phyloP scores from a whole-genome alignment of 2,888 invertebrate species.

The Caradrina clavipalpis region DNA sequence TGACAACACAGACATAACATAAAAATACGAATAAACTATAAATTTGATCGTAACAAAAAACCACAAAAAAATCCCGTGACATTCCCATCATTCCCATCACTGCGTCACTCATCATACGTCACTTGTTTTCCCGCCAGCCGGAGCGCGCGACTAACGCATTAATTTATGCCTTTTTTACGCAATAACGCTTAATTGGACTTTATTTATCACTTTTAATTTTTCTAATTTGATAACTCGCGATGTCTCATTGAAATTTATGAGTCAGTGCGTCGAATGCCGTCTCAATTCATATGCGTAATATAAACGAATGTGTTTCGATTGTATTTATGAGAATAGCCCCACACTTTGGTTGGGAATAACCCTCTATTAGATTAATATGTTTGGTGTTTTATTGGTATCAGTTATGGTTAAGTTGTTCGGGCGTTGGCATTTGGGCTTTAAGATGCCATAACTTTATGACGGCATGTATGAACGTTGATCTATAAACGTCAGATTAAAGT shows the following conservation, averaged over 20 bases:
- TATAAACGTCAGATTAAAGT: background rate
- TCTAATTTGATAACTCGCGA: slow-evolving; percentile 88
- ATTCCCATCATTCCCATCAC: slow-evolving; percentile 66
- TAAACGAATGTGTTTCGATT: slow-evolving; percentile 85
- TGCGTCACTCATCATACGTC: slow-evolving; percentile 70
- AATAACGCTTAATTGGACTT: slow-evolving; percentile 90
- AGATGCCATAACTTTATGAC: background rate
- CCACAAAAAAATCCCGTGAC: slow-evolving; percentile 34
- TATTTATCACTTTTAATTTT: slow-evolving; percentile 91
- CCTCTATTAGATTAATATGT: slow-evolving; percentile 62
- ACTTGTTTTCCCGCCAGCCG: slow-evolving; percentile 66
- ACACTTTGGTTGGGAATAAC: slow-evolving; percentile 52
- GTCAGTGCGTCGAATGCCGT: slow-evolving; percentile 71
- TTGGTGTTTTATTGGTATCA: slow-evolving; percentile 59
- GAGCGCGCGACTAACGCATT: slow-evolving; percentile 74
- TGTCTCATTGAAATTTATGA: slow-evolving; percentile 88
- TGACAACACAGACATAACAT: background rate
- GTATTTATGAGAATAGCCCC: slow-evolving; percentile 66
- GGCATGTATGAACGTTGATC: background rate
- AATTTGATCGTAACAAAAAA: background rate
- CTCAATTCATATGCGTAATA: slow-evolving; percentile 87
- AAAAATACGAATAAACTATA: background rate
- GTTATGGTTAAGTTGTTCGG: slow-evolving; percentile 45
- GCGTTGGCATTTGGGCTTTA: slow-evolving; percentile 5
- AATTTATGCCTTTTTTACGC: slow-evolving; percentile 91